A percentile compares a stretch with the other conserved stretches of the same genome.
phyloP scores from a whole-genome alignment of 1,140 invertebrate genomes.

The Aethina tumida region DNA sequence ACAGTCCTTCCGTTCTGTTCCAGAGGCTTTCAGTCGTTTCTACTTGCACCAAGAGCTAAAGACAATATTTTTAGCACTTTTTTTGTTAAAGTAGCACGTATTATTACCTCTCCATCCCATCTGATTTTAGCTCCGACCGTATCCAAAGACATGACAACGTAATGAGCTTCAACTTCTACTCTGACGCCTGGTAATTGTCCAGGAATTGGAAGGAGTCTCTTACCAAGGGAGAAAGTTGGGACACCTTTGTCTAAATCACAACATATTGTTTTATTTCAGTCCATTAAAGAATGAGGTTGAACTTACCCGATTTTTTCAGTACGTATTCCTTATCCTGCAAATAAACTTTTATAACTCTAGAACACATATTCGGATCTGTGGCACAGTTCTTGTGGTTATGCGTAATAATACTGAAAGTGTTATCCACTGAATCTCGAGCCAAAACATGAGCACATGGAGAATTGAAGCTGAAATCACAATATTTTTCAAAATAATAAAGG shows the following conservation, averaged over 20 bases:
- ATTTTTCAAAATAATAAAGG: background rate
- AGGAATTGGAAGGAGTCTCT: conserved; percentile 53
- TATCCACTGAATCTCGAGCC: conserved; percentile 51
- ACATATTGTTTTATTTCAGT: conserved; percentile 1
- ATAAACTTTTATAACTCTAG: conserved; percentile 51
- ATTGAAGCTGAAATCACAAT: conserved; percentile 42
- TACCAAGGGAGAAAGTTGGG: conserved; percentile 41
- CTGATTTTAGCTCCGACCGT: conserved; percentile 58
- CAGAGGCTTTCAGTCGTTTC: conserved; percentile 50
- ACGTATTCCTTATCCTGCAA: conserved; percentile 58
- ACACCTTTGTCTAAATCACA: conserved; percentile 41
- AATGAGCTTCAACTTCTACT: conserved; percentile 56
- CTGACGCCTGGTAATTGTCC: conserved; percentile 54
- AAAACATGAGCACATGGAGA: conserved; percentile 55
- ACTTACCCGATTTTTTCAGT: conserved; percentile 41
- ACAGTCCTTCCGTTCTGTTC: conserved; percentile 71
- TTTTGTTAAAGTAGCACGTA: too few relatives aligned
- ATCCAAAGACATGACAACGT: conserved; percentile 56
- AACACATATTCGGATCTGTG: conserved; percentile 38
- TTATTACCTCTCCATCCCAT: conserved; percentile 50
- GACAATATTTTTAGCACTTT: conserved; percentile 2
- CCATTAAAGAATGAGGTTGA: background rate
- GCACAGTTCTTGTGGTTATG: conserved; percentile 42
- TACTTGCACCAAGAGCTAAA: conserved; percentile 25
- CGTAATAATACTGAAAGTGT: conserved; percentile 54